phyloP scores from a whole-genome alignment of 2,113 vertebrate species.

The Pyxicephalus adspersus region DNA sequence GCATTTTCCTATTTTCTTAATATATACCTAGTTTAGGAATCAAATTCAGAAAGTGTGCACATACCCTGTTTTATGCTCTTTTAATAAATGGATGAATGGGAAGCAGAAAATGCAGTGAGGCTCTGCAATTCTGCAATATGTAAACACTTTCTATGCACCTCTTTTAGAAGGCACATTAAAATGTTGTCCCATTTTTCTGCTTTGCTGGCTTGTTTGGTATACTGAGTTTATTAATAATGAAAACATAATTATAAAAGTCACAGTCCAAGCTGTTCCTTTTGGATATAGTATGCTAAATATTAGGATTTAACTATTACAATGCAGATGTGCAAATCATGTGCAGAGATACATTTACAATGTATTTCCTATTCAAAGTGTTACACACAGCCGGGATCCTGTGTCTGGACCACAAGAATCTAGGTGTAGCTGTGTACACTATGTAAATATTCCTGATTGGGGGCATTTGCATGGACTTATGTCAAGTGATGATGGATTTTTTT shows the following conservation, averaged over 20 bases:
- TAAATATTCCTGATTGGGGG: too few species aligned
- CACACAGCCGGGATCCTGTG: background rate
- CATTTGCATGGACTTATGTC: too few species aligned
- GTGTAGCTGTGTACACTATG: background rate
- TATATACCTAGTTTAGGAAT: too few species aligned
- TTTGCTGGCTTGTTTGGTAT: background rate
- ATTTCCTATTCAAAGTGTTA: background rate
- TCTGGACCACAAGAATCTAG: background rate
- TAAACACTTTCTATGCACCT: too few species aligned
- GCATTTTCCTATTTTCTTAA: too few species aligned
- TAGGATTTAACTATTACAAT: background rate
- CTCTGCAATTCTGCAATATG: too few species aligned
- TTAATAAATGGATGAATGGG: too few species aligned
- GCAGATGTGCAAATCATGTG: background rate
- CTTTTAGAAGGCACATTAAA: background rate
- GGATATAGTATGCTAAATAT: background rate
- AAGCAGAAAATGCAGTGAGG: too few species aligned
- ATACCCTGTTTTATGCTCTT: too few species aligned
- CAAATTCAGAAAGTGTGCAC: too few species aligned
- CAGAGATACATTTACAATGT: too few species aligned
- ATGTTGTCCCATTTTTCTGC: background rate
- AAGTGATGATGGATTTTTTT: too few species aligned
- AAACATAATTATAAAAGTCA: background rate
- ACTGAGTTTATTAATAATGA: slow-evolving; percentile 1
- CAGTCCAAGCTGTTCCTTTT: background rate